These are phyloP conservation scores for Laticauda laticaudata DNA, from an alignment of 2,113 vertebrate genomes.

Conservation along the genomic window DNA sequence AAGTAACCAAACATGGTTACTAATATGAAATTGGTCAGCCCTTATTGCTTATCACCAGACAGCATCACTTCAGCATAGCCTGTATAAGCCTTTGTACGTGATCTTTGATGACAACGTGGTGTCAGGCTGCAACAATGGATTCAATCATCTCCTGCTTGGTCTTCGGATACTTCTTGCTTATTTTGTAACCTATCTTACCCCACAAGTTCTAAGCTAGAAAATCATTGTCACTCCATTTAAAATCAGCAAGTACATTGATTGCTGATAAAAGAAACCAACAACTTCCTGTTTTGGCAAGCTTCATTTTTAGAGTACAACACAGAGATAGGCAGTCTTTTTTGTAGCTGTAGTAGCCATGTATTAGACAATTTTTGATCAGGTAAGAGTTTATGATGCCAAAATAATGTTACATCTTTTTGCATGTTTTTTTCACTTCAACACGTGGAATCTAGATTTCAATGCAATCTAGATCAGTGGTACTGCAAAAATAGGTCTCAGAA, in stretches of 20 bases:
- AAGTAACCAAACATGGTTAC: too few relatives aligned
- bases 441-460: not conserved
- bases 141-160: too few relatives aligned
- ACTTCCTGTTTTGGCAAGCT: not conserved
- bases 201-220: not conserved
- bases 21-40: too few relatives aligned
- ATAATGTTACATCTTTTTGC: not conserved
- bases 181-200: too few relatives aligned
- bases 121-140: too few relatives aligned
- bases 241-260: not conserved
- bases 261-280: not conserved
- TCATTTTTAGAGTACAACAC: not conserved
- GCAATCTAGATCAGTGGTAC: not conserved
- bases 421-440: not conserved
- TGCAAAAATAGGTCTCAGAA: not conserved
- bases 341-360: not conserved
- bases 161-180: too few relatives aligned
- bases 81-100: too few relatives aligned
- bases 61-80: too few relatives aligned
- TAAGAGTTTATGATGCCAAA: not conserved
- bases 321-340: not conserved
- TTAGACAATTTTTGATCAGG: not conserved
- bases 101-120: too few relatives aligned
- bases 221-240: not conserved
- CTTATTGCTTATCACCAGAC: too few relatives aligned